phyloP scores from a whole-genome alignment of 2,113 vertebrate species.

The Myrmophylax atrothorax region DNA sequence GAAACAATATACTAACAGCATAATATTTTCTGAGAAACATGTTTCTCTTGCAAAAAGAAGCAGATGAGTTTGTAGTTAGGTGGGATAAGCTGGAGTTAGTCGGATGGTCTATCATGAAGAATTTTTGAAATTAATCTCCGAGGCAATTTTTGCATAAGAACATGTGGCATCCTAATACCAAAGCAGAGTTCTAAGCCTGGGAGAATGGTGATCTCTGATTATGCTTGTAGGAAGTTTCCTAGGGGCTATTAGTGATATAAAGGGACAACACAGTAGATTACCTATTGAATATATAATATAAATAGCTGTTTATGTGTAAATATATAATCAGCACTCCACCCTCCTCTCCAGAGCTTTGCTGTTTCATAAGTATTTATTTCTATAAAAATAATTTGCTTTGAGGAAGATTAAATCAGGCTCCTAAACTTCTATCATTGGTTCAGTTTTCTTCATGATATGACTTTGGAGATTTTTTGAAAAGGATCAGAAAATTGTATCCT shows the following conservation, averaged over 20 bases:
- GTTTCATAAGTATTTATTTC: not conserved
- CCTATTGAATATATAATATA: not conserved
- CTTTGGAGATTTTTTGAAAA: not conserved
- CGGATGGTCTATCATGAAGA: not conserved
- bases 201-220: not conserved
- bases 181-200: not conserved
- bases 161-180: not conserved
- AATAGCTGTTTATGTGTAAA: not conserved
- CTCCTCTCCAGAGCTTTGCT: not conserved
- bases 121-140: not conserved
- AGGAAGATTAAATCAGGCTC: not conserved
- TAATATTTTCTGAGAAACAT: slow-evolving; percentile 24
- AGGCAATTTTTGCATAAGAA: slow-evolving; percentile 4
- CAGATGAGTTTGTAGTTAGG: not conserved
- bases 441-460: not conserved
- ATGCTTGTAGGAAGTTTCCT: not conserved
- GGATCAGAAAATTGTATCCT: not conserved
- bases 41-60: slow-evolving; percentile 2
- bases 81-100: not conserved
- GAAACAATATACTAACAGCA: not conserved
- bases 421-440: not conserved
- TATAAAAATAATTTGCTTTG: not conserved
- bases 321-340: not conserved
- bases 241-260: not conserved
- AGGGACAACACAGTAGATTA: not conserved